phyloP scores from a whole-genome alignment of 2,113 vertebrate genomes.

The Myotis davidii region DNA sequence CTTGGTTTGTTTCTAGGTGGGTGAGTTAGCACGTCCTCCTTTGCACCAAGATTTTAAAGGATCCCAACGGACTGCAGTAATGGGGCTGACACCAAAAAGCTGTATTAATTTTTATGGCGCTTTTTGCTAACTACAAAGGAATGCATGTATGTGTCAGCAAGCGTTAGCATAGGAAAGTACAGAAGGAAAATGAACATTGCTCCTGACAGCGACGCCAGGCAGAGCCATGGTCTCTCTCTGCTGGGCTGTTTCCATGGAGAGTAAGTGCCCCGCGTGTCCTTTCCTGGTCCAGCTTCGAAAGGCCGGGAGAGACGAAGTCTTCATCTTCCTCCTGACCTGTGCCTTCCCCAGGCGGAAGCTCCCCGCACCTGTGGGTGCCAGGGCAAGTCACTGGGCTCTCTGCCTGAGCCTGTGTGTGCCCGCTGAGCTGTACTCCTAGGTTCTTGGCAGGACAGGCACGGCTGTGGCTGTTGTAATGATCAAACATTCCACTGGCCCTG shows the following conservation, averaged over 20 bases:
- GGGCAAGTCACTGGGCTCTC: neutral
- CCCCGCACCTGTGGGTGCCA: neutral
- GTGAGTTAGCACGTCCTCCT: neutral
- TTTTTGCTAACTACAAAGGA: slow-evolving; percentile 29
- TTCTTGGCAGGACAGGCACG: neutral
- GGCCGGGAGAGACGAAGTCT: neutral
- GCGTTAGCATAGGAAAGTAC: neutral
- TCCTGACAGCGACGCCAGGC: neutral
- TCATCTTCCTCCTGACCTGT: neutral
- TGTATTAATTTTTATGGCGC: neutral
- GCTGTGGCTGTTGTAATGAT: neutral
- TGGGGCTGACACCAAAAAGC: neutral
- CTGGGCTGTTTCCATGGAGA: neutral
- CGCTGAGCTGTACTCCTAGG: neutral
- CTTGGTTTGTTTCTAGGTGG: neutral
- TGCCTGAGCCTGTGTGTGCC: neutral
- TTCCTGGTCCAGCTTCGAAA: neutral
- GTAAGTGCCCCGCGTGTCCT: neutral
- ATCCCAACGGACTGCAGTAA: neutral
- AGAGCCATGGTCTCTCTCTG: neutral
- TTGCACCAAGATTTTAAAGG: neutral
- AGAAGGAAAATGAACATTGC: neutral
- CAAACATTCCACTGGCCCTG: neutral
- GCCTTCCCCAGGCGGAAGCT: neutral
- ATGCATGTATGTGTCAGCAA: neutral